Evolutionary conservation across 2,113 vertebrate genomes (phyloP).

Genomic region (Cairina moschata): DNA sequence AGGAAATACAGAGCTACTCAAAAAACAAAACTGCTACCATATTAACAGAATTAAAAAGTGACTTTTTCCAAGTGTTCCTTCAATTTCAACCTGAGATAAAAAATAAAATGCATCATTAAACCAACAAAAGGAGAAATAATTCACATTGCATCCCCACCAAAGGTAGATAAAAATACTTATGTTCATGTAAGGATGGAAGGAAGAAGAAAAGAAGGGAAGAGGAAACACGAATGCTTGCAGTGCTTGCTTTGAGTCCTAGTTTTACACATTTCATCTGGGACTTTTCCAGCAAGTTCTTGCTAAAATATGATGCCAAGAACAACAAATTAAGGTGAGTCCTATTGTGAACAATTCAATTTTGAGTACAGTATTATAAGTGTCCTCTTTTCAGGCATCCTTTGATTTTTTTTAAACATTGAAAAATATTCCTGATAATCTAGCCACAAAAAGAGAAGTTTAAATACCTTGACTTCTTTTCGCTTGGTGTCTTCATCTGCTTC

Average conservation of each 20-base stretch:
- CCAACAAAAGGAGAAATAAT: not conserved
- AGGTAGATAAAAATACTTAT: not conserved
- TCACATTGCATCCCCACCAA: not conserved
- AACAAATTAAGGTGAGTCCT: not conserved
- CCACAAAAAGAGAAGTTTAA: not conserved
- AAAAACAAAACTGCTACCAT: not conserved
- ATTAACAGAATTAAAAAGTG: not conserved
- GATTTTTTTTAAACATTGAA: not conserved
- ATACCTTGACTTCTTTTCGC: slow-evolving; percentile 81
- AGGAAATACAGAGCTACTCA: not conserved
- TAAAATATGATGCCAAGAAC: not conserved
- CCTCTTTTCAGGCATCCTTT: not conserved
- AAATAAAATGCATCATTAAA: not conserved
- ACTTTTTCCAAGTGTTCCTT: not conserved
- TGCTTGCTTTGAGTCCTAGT: not conserved
- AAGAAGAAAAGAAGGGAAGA: not conserved
- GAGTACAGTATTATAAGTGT: not conserved
- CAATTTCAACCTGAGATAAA: not conserved
- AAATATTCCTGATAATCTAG: not conserved
- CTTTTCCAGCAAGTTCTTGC: not conserved
- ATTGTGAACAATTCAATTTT: not conserved
- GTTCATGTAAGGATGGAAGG: not conserved
- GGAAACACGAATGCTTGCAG: not conserved
- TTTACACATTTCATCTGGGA: not conserved
- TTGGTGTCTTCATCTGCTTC: slow-evolving; percentile 92